These are phyloP conservation scores for Cantharis rufa DNA, from an alignment of 2,888 invertebrate genomes.

Conservation along the genomic window DNA sequence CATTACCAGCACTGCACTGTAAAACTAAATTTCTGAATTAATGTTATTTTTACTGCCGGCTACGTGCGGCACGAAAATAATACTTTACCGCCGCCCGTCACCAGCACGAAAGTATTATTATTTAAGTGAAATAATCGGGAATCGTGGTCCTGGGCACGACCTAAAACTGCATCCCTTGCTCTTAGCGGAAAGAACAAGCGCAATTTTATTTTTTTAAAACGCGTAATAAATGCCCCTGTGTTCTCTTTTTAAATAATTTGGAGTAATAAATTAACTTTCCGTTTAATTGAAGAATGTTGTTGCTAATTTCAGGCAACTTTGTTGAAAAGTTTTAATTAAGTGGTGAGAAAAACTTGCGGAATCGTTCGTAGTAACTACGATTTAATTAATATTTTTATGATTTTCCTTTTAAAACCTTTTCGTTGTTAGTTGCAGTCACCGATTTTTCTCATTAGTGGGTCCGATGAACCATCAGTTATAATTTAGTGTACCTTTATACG, in stretches of 20 bases:
- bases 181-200: too few relatives aligned
- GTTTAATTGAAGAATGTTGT: slow-evolving; percentile 32
- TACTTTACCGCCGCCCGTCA: too few relatives aligned
- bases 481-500: neutral
- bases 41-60: too few relatives aligned
- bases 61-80: too few relatives aligned
- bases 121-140: too few relatives aligned
- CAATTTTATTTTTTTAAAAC: too few relatives aligned
- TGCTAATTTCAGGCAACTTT: slow-evolving; percentile 21
- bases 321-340: slow-evolving; percentile 31
- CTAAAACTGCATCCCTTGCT: neutral
- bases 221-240: too few relatives aligned
- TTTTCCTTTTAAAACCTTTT: neutral
- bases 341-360: slow-evolving; percentile 13
- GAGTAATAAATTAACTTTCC: slow-evolving; percentile 27
- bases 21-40: too few relatives aligned
- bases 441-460: neutral
- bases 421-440: neutral
- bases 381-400: slow-evolving; percentile 25
- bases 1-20: too few relatives aligned
- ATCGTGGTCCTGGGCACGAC: neutral
- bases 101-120: too few relatives aligned
- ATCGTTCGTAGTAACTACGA: slow-evolving; percentile 2
- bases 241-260: neutral
- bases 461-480: neutral